Evolutionary conservation across 2,888 invertebrate species (phyloP).

Genomic region (Amphipoea oculea): DNA sequence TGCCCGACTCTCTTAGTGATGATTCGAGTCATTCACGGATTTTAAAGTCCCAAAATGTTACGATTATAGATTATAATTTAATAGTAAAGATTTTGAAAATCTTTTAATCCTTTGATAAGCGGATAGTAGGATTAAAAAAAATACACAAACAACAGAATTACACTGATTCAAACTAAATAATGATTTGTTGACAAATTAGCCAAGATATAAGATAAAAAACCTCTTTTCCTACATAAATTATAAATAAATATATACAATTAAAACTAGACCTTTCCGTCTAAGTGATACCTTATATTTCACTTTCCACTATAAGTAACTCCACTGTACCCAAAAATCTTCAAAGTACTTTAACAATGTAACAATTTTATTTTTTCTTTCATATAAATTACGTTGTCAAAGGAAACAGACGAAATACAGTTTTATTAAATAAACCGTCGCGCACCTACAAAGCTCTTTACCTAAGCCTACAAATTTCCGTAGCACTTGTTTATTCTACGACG

Average conservation of each 20-base stretch:
- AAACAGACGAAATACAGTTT: constrained; percentile 59
- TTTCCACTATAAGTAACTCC: constrained; percentile 34
- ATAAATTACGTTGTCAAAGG: constrained; percentile 64
- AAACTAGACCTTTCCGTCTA: constrained; percentile 9
- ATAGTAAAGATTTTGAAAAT: neutral
- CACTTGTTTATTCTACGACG: constrained; percentile 81
- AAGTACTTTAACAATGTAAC: constrained; percentile 58
- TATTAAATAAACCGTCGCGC: constrained; percentile 65
- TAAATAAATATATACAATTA: constrained; percentile 19
- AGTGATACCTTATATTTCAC: constrained; percentile 53
- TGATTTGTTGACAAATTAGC: neutral
- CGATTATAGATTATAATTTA: neutral
- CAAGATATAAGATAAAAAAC: neutral
- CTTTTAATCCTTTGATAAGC: neutral
- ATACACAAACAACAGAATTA: neutral
- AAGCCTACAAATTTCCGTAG: constrained; percentile 78
- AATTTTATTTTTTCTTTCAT: constrained; percentile 49
- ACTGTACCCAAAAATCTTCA: constrained; percentile 48
- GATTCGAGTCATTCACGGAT: too few relatives aligned
- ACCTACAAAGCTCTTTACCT: constrained; percentile 61
- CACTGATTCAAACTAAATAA: neutral
- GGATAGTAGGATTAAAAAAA: neutral
- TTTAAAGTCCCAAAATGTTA: neutral
- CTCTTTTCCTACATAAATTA: neutral
- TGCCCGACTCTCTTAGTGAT: neutral